phyloP scores from a whole-genome alignment of 2,797 vertebrate genomes.

The Stomatorhinus walkeri region DNA sequence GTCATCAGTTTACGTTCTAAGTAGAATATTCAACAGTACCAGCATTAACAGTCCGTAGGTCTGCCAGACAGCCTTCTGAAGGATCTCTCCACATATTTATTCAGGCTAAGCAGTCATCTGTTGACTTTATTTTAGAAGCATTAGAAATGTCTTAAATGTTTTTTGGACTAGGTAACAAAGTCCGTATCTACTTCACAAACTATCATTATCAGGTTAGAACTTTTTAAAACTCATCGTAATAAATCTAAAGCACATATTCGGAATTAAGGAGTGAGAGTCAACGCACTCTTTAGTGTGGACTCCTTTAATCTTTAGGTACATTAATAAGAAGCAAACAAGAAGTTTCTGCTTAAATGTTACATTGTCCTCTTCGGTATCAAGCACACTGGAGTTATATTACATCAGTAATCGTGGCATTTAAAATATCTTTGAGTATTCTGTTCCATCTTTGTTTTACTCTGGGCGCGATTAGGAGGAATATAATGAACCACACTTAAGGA shows the following conservation, averaged over 20 bases:
- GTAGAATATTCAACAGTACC: neutral
- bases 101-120: neutral
- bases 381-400: neutral
- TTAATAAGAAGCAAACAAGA: neutral
- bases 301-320: neutral
- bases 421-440: neutral
- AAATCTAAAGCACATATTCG: neutral
- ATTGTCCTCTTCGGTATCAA: neutral
- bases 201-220: neutral
- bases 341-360: neutral
- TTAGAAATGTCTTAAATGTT: neutral
- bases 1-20: neutral
- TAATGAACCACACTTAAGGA: neutral
- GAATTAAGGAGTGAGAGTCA: neutral
- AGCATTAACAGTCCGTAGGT: neutral
- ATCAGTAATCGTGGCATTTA: neutral
- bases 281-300: neutral
- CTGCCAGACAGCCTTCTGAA: neutral
- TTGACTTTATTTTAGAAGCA: neutral
- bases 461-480: neutral
- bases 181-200: neutral
- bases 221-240: neutral
- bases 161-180: neutral
- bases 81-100: neutral
- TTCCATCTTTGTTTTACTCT: neutral